Percentiles rank a stretch among this genome's conserved stretches.
phyloP scores from a whole-genome alignment of 2,797 vertebrate genomes.

The Sebastes jordani region DNA sequence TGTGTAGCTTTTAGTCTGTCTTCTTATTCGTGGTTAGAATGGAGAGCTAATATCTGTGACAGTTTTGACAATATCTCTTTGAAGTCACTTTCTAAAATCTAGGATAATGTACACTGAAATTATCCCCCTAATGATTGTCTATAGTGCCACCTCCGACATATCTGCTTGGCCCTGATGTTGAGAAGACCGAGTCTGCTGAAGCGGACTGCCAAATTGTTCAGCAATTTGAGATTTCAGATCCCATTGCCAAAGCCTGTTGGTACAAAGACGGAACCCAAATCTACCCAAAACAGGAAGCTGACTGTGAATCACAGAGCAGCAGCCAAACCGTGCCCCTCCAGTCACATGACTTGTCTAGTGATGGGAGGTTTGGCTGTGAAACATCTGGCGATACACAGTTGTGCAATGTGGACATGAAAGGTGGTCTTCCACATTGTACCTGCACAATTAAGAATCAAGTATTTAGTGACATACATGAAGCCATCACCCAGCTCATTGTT shows the following conservation, averaged over 20 bases:
- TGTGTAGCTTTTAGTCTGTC: slow-evolving; percentile 52
- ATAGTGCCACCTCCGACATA: slow-evolving; percentile 75
- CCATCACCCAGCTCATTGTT: slow-evolving; percentile 80
- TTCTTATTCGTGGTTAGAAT: slow-evolving; percentile 48
- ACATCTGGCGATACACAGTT: slow-evolving; percentile 74
- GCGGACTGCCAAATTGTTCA: slow-evolving; percentile 81
- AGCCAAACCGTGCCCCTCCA: slow-evolving; percentile 75
- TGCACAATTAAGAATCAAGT: slow-evolving; percentile 71
- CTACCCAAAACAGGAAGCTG: slow-evolving; percentile 74
- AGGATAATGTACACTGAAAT: slow-evolving; percentile 49
- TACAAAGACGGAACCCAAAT: slow-evolving; percentile 85
- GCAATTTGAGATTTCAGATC: slow-evolving; percentile 88
- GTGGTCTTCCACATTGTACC: slow-evolving; percentile 84
- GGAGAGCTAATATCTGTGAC: slow-evolving; percentile 45
- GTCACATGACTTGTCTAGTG: slow-evolving; percentile 69
- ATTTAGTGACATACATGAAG: slow-evolving; percentile 61
- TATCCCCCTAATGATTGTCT: slow-evolving; percentile 70
- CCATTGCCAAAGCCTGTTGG: slow-evolving; percentile 83
- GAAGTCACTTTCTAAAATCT: slow-evolving; percentile 25
- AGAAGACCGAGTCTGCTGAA: slow-evolving; percentile 69
- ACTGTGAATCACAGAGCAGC: slow-evolving; percentile 79
- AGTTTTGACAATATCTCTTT: slow-evolving; percentile 28
- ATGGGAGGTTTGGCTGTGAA: slow-evolving; percentile 81
- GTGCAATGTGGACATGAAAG: slow-evolving; percentile 81
- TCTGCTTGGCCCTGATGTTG: slow-evolving; percentile 70